These are phyloP conservation scores for Drosophila ercepeae DNA, from an alignment of 1,140 invertebrate species.

Conservation along the genomic window DNA sequence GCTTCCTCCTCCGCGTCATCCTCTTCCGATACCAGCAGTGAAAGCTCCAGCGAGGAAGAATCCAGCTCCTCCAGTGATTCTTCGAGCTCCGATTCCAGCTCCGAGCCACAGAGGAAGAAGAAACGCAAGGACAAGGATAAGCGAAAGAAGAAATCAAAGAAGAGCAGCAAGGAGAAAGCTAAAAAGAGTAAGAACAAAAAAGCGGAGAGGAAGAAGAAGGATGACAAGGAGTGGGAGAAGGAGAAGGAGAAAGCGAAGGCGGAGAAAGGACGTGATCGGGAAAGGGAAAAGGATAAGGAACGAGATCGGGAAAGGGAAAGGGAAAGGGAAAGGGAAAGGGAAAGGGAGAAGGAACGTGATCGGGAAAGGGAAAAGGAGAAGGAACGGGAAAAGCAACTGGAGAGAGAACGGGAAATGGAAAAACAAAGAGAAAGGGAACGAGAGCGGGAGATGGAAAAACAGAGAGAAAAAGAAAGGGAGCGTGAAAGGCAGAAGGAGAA, in stretches of 20 bases:
- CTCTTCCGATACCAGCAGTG: conserved; percentile 26
- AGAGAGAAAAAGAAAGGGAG: not conserved
- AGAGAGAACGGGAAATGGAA: conserved; percentile 4
- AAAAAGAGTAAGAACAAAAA: conserved; percentile 46
- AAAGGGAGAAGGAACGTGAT: conserved; percentile 37
- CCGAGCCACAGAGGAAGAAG: conserved; percentile 41
- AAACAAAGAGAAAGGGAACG: conserved; percentile 11
- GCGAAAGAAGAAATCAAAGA: conserved; percentile 46
- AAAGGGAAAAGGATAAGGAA: conserved; percentile 44
- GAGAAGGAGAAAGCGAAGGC: conserved; percentile 12
- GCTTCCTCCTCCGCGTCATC: conserved; percentile 9
- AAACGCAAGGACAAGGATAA: conserved; percentile 57
- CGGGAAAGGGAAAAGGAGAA: conserved; percentile 7
- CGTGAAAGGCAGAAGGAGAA: conserved; percentile 2
- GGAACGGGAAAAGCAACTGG: conserved; percentile 15
- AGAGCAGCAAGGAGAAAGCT: conserved; percentile 20
- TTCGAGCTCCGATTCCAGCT: conserved; percentile 30
- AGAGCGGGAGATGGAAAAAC: conserved; percentile 19
- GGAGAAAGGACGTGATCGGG: conserved; percentile 24
- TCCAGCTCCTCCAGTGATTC: conserved; percentile 46
- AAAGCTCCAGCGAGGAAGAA: conserved; percentile 31
- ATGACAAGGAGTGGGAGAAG: conserved; percentile 36
- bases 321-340: conserved; percentile 18
- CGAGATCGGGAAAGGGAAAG: conserved; percentile 23
- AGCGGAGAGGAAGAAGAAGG: conserved; percentile 30